These are phyloP conservation scores for Struthidea cinerea DNA, from an alignment of 2,113 vertebrate genomes.

Conservation along the genomic window DNA sequence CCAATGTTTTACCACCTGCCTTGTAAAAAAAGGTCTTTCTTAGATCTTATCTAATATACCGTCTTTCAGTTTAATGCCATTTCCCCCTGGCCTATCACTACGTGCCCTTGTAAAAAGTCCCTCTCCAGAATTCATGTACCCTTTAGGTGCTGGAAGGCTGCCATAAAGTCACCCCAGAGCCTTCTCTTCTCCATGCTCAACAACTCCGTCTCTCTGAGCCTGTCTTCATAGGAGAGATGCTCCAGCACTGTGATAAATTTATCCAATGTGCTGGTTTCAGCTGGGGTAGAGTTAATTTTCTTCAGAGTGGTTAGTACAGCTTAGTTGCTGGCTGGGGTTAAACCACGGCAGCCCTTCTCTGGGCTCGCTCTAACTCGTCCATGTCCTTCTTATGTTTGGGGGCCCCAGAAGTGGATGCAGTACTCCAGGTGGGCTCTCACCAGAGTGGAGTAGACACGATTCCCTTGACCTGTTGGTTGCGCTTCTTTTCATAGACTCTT, in stretches of 20 bases:
- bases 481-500: neutral
- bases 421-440: neutral
- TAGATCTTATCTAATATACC: neutral
- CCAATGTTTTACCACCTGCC: neutral
- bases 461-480: neutral
- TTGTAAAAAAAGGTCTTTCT: neutral
- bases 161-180: neutral
- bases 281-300: neutral
- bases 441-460: neutral
- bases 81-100: neutral
- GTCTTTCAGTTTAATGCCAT: neutral
- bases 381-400: neutral
- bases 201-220: neutral
- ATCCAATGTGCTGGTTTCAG: neutral
- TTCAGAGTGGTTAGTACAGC: neutral
- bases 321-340: neutral
- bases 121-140: neutral
- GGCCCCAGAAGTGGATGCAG: too few relatives aligned
- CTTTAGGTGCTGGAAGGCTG: neutral
- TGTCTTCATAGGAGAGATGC: neutral
- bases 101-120: neutral
- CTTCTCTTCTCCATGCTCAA: neutral
- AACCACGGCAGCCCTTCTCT: rapidly evolving
- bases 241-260: neutral
- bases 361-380: neutral